Evolutionary conservation across 2,113 vertebrate genomes (phyloP).

Genomic region (Syngnathus floridae): DNA sequence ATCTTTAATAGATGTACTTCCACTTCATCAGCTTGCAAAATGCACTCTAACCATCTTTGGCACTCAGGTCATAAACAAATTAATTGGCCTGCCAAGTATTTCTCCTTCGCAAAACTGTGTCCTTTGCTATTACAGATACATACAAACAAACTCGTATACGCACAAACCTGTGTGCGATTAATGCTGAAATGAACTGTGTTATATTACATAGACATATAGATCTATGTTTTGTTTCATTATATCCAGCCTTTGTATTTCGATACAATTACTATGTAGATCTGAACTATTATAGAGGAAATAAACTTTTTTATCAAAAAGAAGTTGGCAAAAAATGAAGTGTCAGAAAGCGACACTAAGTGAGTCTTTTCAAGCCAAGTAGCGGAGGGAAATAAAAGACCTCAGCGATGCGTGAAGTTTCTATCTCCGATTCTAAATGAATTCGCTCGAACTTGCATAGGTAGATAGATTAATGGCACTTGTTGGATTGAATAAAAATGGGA

Average conservation of each 20-base stretch:
- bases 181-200: neutral
- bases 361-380: conserved; percentile 8
- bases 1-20: conserved; percentile 36
- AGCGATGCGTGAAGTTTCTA: conserved; percentile 2
- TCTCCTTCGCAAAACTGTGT: conserved; percentile 1
- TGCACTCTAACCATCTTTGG: conserved; percentile 51
- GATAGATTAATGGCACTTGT: conserved; percentile 4
- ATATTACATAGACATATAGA: no score
- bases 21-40: conserved; percentile 61
- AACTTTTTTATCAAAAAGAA: neutral
- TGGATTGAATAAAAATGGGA: neutral
- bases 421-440: neutral
- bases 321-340: neutral
- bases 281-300: neutral
- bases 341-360: conserved; percentile 5
- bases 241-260: no score
- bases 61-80: conserved; percentile 64
- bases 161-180: neutral
- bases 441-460: neutral
- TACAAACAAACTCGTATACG: conserved; percentile 29
- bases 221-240: no score
- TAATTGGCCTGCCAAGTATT: conserved; percentile 53
- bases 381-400: conserved; percentile 18
- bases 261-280: neutral
- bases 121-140: conserved; percentile 4